phyloP scores from a whole-genome alignment of 2,888 invertebrate species.

The Pomacea canaliculata region DNA sequence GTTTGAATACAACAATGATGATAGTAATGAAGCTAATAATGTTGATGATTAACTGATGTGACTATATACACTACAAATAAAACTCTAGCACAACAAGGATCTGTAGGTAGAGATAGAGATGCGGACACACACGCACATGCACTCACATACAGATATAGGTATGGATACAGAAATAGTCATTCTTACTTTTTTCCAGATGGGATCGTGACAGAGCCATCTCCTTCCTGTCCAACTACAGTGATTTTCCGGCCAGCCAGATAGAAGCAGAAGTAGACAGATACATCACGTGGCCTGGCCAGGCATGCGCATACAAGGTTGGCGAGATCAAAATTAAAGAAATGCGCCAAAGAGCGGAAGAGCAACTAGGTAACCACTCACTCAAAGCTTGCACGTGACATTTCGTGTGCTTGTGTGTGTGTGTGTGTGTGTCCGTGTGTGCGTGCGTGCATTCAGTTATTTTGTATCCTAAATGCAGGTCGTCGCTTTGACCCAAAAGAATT shows the following conservation, averaged over 20 bases:
- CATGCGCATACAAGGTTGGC: slow-evolving; percentile 58
- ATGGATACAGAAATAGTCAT: too few species aligned
- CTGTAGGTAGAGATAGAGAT: too few species aligned
- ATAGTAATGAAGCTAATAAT: too few species aligned
- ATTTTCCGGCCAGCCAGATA: slow-evolving; percentile 41
- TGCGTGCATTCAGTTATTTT: background rate
- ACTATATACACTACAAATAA: too few species aligned
- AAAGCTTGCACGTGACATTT: background rate
- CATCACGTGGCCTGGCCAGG: slow-evolving; percentile 65
- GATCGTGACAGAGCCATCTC: slow-evolving; percentile 50
- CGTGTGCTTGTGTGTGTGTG: background rate
- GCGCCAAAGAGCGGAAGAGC: slow-evolving; percentile 50
- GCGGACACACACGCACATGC: too few species aligned
- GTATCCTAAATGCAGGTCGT: slow-evolving; percentile 35
- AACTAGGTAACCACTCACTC: slow-evolving; percentile 50
- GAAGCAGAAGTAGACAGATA: slow-evolving; percentile 59
- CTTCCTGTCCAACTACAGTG: slow-evolving; percentile 50
- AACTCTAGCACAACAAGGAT: too few species aligned
- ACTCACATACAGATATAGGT: too few species aligned
- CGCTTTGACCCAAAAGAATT: slow-evolving; percentile 63
- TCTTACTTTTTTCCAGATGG: slow-evolving; percentile 46
- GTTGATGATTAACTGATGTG: too few species aligned
- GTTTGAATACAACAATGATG: too few species aligned
- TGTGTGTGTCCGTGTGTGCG: background rate
- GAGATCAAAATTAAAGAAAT: slow-evolving; percentile 56